Evolutionary conservation across 2,888 invertebrate species (phyloP), one percentile per base, ranked within the genome.

Genomic region (Pantelozetes paolii): DNA sequence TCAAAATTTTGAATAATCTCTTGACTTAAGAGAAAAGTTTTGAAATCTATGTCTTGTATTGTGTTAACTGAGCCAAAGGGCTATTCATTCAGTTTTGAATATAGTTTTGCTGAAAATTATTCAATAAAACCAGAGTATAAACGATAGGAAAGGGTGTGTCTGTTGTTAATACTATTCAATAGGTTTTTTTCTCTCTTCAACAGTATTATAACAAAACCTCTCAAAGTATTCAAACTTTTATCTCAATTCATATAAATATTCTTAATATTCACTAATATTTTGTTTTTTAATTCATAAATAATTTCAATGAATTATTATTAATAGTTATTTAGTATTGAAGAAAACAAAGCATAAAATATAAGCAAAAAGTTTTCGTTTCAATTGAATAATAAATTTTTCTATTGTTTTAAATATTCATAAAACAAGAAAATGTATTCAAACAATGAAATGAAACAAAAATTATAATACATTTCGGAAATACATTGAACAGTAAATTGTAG

Each of bases 161-260:
- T 32, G 30, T 59, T 30, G 30, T 59, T 59, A 59, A 32, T 30
- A 50, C 50, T 26, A 30, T 59, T 59, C 59, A 59, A 59, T 59
- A 59, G 32, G 18, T 59, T 30, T 59, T 15, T 20, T 11, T 13
- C 13, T 40, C 13, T 36, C 36, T 8, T 36, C 36, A 36, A 6
- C 40, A 40, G 13, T 9, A 40, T 6, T 9, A 40, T 40, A 40
- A 40, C 40, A 40, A 40, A 40, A 9, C 13, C 40, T 9, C 6
- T 9, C 45, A 20, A 23, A 23, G 20, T 3, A 23, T 50, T 23
- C n/a, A 23, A 50, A 23, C n/a, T n/a, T 50, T 50, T 50, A 50
- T 50, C 50, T 50, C 50, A 50, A 50, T 50, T 45, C 15, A 45
- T 23, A 23, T 50, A n/a, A 45, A 3, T 50, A 20, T 50, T 50